Evolutionary conservation across 2,888 invertebrate species (phyloP).

Genomic region (Volucella bombylans): DNA sequence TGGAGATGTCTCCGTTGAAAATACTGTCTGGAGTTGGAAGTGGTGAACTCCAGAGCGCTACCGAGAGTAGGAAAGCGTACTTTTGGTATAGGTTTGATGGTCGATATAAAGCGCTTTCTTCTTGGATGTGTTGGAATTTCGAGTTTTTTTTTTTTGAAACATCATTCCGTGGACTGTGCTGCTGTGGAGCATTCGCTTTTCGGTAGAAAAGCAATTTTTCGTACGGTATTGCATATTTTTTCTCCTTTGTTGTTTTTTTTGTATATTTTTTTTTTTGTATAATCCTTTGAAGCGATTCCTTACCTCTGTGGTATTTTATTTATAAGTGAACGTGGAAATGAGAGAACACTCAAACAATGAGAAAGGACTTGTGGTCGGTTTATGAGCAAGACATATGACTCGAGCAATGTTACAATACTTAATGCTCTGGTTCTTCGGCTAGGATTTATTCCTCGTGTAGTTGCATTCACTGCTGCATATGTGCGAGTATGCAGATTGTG

Average conservation of each 20-base stretch:
- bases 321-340: background rate
- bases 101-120: conserved; percentile 7
- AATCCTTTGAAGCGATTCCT: conserved; percentile 51
- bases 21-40: background rate
- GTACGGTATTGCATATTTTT: conserved; percentile 49
- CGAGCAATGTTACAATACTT: conserved; percentile 41
- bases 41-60: too few relatives aligned
- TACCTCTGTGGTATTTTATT: conserved; percentile 40
- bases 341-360: conserved; percentile 19
- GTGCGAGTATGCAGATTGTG: conserved; percentile 26
- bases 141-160: conserved; percentile 28
- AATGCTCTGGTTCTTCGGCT: conserved; percentile 19
- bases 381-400: conserved; percentile 38
- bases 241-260: background rate
- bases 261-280: background rate
- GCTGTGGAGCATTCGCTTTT: conserved; percentile 54
- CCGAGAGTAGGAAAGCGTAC: too few relatives aligned
- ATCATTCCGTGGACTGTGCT: conserved; percentile 41
- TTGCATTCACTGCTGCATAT: conserved; percentile 1
- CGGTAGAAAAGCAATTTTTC: conserved; percentile 40
- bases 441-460: conserved; percentile 43
- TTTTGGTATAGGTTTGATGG: too few relatives aligned
- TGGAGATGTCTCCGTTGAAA: conserved; percentile 24
- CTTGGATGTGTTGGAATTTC: too few relatives aligned
- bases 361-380: conserved; percentile 52